Base-by-base conservation (phyloP, 2,888 invertebrate genomes). In the Seira ritae region DNA sequence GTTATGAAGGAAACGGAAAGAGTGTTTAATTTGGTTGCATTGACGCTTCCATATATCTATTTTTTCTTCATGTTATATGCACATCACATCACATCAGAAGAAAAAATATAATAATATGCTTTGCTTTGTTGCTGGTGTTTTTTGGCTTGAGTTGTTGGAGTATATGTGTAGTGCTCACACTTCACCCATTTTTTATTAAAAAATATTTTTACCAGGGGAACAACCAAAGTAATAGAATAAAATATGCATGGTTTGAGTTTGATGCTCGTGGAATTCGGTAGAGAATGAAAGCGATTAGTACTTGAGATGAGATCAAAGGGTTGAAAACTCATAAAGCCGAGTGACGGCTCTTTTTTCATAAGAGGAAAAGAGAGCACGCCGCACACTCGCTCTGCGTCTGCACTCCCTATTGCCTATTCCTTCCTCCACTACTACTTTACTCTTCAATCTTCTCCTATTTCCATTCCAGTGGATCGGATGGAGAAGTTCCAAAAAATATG, bases 241-340 rank as follows among this genome's bases (percentile, higher is more conserved):
- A 55, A 55, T 55, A 55, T 55, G 55, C 55, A 55, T 55, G 55
- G 55, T 23, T 72, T 22, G 72, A 22, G 55, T 23, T 72, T 22
- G 72, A 22, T 71, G 42, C 19, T 79, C 42, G 67, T 62, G 84
- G 78, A 85, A 85, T 85, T 72, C 71, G 78, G 67, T 74, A 24
- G 60, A 66, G 84, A 85, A 84, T 86, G 84, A 85, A 85, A 85
- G 76, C 85, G 86, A 87, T 87, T 87, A 84, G 80, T 86, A 85
- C 85, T 84, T 85, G 86, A 85, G 85, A 84, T 79, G 85, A 88
- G 88, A 88, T 88, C 88, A 88, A 88, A 88, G 88, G 85, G 85
- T 84, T 84, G 85, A 85, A 87, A 86, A 84, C 85, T 86, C 86
- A 85, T 86, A 86, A 87, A 82, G 67, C 23, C 73, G 73, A 86